Conservation (phyloP, 2,888 invertebrate genomes). For the Ditula angustiorana region DNA sequence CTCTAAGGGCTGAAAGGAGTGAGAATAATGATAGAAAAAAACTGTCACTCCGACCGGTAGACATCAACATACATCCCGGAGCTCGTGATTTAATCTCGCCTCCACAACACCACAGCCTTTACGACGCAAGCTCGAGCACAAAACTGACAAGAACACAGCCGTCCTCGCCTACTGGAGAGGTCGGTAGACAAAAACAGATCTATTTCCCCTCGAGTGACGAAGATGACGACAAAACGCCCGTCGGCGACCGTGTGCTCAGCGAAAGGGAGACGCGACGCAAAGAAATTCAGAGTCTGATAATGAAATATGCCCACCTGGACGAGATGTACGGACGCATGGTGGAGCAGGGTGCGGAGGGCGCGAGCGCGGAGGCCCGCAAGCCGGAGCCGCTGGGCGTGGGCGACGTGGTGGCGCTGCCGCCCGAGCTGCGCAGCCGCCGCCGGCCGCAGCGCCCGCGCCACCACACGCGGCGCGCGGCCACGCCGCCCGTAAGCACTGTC, state of each 20-base stretch:
- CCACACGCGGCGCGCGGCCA: slow-evolving; percentile 82
- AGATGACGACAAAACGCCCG: slow-evolving; percentile 81
- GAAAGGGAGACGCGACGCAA: slow-evolving; percentile 93
- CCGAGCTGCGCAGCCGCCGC: slow-evolving; percentile 76
- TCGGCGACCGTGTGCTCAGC: slow-evolving; percentile 85
- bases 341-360: slow-evolving; percentile 67
- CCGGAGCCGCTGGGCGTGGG: slow-evolving; percentile 72
- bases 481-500: slow-evolving; percentile 85
- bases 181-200: slow-evolving; percentile 76
- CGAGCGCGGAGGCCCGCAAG: slow-evolving; percentile 50
- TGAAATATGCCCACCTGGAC: slow-evolving; percentile 93
- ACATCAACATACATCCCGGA: slow-evolving; percentile 77
- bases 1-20: slow-evolving; percentile 87
- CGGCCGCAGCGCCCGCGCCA: slow-evolving; percentile 75
- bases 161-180: slow-evolving; percentile 71
- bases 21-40: slow-evolving; percentile 84
- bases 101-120: slow-evolving; percentile 66
- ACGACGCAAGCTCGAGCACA: slow-evolving; percentile 63
- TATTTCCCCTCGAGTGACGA: slow-evolving; percentile 81
- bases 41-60: slow-evolving; percentile 83
- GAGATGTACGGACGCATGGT: slow-evolving; percentile 87
- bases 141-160: slow-evolving; percentile 66
- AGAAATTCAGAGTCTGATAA: slow-evolving; percentile 92
- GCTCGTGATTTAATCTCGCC: slow-evolving; percentile 85
- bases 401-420: slow-evolving; percentile 75